Base-by-base conservation (phyloP, 2,888 invertebrate species). In the Platynereis dumerilii region DNA sequence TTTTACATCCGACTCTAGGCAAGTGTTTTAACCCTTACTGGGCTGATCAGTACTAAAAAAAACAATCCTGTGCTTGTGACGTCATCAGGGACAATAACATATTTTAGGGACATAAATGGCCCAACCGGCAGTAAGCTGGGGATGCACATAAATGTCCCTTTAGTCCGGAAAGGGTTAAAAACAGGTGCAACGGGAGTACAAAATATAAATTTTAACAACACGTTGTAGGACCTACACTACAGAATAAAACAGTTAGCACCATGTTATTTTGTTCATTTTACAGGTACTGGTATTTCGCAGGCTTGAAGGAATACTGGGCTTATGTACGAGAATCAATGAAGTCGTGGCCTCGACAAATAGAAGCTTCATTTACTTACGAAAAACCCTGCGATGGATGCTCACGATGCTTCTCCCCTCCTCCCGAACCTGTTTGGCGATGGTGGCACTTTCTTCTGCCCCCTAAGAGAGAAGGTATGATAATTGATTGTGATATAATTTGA, bases 251-350 rank as follows among this genome's bases (percentile, higher is more conserved):
- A 12, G 44, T n/a, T n/a, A n/a, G n/a, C n/a, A n/a, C n/a, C n/a
- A n/a, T n/a, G n/a, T n/a, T n/a, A n/a, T n/a, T n/a, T n/a, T n/a
- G n/a, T n/a, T n/a, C n/a, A n/a, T 22, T n/a, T 34, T 52, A 1
- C 65, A 84, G 84, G 61, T 95, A 95, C 83, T 96, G 96, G 94
- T 91, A 93, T 75, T 91, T 91, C 84, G 94, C 94, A 1, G 86
- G 89, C 0, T 83, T 94, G 0, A 88, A 91, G 78, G 89, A 91
- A 67, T 91, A 92, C 78, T 90, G 88, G 24, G 88, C 94, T 1
- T 92, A 90, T 75, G 78, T 95, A 58, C 90, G 93, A 71, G 74
- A 78, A 24, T 68, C 77, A 2, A 68, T 81, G 68, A 70, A 70
- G n/a, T 62, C 70, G 15, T 82, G 81, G 82, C 81, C 82, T 10